phyloP scores from a whole-genome alignment of 2,113 vertebrate genomes.

The Leucoraja erinaceus region DNA sequence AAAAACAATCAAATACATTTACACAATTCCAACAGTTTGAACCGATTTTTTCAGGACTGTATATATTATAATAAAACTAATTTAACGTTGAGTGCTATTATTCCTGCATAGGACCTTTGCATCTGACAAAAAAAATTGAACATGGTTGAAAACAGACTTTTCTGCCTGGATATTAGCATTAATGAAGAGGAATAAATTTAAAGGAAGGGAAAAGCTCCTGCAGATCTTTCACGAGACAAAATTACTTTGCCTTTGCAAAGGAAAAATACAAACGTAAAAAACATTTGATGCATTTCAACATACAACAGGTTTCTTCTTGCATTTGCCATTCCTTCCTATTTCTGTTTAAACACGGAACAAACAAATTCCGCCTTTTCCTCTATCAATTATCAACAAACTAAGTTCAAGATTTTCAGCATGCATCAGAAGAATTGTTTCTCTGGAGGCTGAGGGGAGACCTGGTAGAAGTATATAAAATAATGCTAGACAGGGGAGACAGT shows the following conservation, averaged over 20 bases:
- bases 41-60: not conserved
- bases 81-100: not conserved
- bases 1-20: not conserved
- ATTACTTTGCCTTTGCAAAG: not conserved
- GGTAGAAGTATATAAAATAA: too few relatives aligned
- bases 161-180: not conserved
- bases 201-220: not conserved
- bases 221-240: not conserved
- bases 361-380: not conserved
- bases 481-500: too few relatives aligned
- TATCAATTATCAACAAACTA: not conserved
- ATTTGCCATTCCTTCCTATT: not conserved
- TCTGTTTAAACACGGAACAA: not conserved
- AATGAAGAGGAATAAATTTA: not conserved
- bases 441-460: too few relatives aligned
- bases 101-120: not conserved
- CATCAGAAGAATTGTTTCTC: too few relatives aligned
- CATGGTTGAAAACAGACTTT: not conserved
- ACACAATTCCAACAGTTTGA: not conserved
- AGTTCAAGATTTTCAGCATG: not conserved
- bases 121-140: not conserved
- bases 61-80: not conserved
- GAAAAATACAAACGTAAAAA: too few relatives aligned
- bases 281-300: not conserved
- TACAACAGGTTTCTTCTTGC: not conserved